phyloP scores from a whole-genome alignment of 2,797 vertebrate species.

The Sternarchorhynchus goeldii region DNA sequence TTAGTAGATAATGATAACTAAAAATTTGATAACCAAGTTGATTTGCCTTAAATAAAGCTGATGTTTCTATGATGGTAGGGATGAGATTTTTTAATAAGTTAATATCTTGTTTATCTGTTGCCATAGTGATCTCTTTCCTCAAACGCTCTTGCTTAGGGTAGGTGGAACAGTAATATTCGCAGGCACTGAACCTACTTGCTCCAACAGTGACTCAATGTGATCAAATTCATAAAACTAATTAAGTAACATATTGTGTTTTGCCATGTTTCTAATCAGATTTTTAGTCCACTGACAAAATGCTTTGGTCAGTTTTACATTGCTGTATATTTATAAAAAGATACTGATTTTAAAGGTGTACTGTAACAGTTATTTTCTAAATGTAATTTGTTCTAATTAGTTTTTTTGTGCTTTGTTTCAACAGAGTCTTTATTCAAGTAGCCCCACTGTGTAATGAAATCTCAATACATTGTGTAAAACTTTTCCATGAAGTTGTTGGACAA shows the following conservation, averaged over 20 bases:
- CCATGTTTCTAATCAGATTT: too few species aligned
- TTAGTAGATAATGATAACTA: constrained; percentile 13
- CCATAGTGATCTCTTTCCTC: constrained; percentile 28
- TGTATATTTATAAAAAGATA: too few species aligned
- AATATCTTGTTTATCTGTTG: constrained; percentile 4
- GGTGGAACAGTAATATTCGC: too few species aligned
- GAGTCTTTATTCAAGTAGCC: neutral
- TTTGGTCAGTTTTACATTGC: too few species aligned
- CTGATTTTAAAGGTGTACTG: neutral
- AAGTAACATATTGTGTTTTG: neutral
- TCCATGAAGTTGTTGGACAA: neutral
- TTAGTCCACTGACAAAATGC: too few species aligned
- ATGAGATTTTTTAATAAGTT: neutral
- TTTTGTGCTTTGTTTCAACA: neutral
- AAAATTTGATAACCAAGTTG: neutral
- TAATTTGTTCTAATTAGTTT: neutral
- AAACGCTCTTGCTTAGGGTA: neutral
- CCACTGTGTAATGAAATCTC: neutral
- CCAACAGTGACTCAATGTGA: too few species aligned
- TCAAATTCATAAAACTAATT: neutral
- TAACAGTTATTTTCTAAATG: neutral
- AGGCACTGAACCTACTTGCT: neutral
- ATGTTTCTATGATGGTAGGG: neutral
- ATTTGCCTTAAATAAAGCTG: neutral
- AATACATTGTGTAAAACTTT: neutral